These are phyloP conservation scores for Barnardius zonarius DNA, from an alignment of 2,113 vertebrate genomes.

Conservation along the genomic window DNA sequence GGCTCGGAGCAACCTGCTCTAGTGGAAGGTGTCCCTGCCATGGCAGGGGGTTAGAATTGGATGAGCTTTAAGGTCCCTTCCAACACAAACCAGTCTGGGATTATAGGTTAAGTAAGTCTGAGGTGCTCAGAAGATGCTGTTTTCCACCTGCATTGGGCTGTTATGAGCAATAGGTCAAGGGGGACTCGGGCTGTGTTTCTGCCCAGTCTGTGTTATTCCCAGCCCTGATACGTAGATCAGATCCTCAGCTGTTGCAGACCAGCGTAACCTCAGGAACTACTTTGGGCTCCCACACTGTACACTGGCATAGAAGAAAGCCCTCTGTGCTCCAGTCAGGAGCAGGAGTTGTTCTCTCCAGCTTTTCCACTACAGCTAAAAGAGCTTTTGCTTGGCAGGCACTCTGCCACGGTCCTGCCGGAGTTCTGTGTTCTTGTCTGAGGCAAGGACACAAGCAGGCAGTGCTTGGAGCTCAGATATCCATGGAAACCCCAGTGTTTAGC, in stretches of 20 bases:
- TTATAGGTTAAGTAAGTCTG: background rate
- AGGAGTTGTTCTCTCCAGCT: background rate
- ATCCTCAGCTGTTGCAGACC: background rate
- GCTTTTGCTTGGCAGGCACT: background rate
- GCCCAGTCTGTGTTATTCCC: background rate
- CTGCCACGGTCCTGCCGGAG: background rate
- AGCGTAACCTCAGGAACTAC: background rate
- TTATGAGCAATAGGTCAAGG: background rate
- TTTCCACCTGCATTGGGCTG: background rate
- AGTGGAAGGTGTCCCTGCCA: background rate
- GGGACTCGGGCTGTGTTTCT: background rate
- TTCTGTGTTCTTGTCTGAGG: background rate
- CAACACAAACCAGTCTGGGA: background rate
- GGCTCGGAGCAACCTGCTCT: background rate
- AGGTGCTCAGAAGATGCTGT: background rate
- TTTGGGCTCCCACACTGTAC: background rate
- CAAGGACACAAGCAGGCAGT: background rate
- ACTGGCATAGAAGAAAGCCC: background rate
- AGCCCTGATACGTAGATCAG: background rate
- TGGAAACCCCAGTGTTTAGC: background rate
- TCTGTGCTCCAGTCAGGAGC: background rate
- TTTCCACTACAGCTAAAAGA: background rate
- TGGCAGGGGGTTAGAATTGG: background rate
- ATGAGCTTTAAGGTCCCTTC: background rate
- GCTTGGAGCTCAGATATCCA: background rate